Evolutionary conservation across 2,113 vertebrate genomes (phyloP), one percentile per base, ranked within the genome.

Genomic region (Clarias gariepinus): DNA sequence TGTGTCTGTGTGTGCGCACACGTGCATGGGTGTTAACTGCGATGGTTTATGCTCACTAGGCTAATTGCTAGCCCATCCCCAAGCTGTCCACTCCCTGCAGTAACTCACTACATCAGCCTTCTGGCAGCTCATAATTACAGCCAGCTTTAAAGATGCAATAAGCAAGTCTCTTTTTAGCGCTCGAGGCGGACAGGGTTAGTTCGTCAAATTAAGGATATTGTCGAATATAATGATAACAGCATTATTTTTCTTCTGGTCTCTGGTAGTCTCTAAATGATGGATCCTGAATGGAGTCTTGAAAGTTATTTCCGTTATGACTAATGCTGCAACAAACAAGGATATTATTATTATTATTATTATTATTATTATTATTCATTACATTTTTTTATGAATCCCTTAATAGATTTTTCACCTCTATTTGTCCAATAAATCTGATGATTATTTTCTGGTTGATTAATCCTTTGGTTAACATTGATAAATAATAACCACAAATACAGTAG

Each of bases 11-110:
- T 71, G 66, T 33, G 63, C 13, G 33, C 10, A 2, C 11, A 8
- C 28, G 60, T 23, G 30, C 57, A 81, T 61, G 78, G 30, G 82
- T 84, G 83, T 76, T 63, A 71, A 52, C 69, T 76, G 41, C 61
- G 18, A 52, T 80, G 7, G 76, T 58, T 66, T 57, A 53, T 52
- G 68, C 63, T 36, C 3, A 19, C 78, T 60, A 21, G 3, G 64
- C 78, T 81, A 86, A 86, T 81, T 58, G 55, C 77, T 61, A 71
- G 66, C 66, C 57, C 69, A n/a, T 52, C 41, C 84, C 25, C 71
- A 76, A n/a, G 33, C 68, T 82, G 68, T 82, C 78, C 85, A 52
- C 33, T 86, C 33, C 76, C 76, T 64, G 60, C 84, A 69, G 63
- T 68, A 69, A 41, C 19, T 13, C 18, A 15, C 25, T 79, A 23